Percentiles rank a stretch among this genome's conserved stretches.
phyloP scores from a whole-genome alignment of 2,797 vertebrate species.

The Danionella dracula region DNA sequence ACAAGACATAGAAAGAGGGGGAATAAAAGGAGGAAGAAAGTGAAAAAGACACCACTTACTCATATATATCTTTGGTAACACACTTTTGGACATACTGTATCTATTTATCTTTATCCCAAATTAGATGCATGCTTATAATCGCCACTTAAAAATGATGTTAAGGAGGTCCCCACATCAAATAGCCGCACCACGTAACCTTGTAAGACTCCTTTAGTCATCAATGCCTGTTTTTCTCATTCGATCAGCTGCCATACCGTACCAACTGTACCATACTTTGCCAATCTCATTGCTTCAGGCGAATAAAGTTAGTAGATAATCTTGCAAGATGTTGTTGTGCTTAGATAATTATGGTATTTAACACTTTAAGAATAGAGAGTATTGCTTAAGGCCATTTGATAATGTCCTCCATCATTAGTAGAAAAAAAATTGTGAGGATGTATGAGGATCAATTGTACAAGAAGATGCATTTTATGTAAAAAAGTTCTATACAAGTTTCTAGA shows the following conservation, averaged over 20 bases:
- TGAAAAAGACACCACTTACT: slow-evolving; percentile 10
- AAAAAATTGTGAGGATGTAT: too few relatives aligned
- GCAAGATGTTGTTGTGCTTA: neutral
- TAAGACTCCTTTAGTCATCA: neutral
- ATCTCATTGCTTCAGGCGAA: neutral
- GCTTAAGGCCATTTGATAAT: too few relatives aligned
- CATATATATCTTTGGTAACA: slow-evolving; percentile 1
- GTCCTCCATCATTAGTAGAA: too few relatives aligned
- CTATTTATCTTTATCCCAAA: slow-evolving; percentile 16
- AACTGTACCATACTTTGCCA: neutral
- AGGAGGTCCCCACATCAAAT: neutral
- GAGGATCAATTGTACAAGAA: too few relatives aligned
- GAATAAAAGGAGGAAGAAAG: slow-evolving; percentile 5
- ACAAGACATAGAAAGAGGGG: neutral
- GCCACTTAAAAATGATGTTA: neutral
- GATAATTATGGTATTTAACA: neutral
- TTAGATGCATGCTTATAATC: neutral
- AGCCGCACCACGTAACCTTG: slow-evolving; percentile 9
- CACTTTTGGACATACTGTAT: neutral
- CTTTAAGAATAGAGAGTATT: too few relatives aligned
- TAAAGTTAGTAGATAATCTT: neutral
- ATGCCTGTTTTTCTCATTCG: slow-evolving; percentile 5
- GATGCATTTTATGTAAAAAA: too few relatives aligned
- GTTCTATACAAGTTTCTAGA: too few relatives aligned
- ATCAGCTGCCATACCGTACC: too few relatives aligned